Evolutionary conservation across 2,797 vertebrate species (phyloP), one percentile per base, ranked within the genome.

Genomic region (Myioborus miniatus): DNA sequence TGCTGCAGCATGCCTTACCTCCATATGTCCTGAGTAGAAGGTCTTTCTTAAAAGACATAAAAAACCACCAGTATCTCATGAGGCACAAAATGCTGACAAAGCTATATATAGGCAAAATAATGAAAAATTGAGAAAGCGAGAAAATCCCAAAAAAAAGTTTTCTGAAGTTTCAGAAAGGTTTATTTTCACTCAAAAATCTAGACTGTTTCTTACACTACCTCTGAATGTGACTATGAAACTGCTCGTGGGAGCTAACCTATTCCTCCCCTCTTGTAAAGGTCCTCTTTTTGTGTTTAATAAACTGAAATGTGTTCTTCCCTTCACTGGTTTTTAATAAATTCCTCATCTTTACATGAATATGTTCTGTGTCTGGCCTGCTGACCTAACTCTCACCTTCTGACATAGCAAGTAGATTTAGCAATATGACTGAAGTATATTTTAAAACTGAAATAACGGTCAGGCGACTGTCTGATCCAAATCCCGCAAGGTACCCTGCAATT

Each of bases 301-400:
- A 94, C 55, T 59, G 58, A 88, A 92, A 90, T 5, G 1, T 43
- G 30, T 26, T 78, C 37, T 92, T 85, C 27, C 37, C 14, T 58
- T 91, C 69, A 58, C 58, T 55, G 16, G 0, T 68, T 91, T 92
- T 94, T 74, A 91, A 86, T 65, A 91, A 86, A 81, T 83, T 93
- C 36, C 15, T 90, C 18, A 75, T 62, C 65, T 74, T 81, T 71
- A 83, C 0, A 0, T 58, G 39, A 80, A 91, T 50, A 58, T 83
- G 32, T 70, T 93, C 75, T 82, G 15, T 75, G 15, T 68, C 76
- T 88, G 65, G 65, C 47, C 62, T 93, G n/a, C 53, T 64, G 62
- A 95, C 95, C 79, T 91, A 68, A 39, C 49, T 89, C 76, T 94
- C 69, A 82, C 86, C 69, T 93, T 77, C 55, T 82, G 64, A 94